A percentile compares a stretch with the other conserved stretches of the same genome.
Conservation (phyloP, 2,113 vertebrate genomes). For the Camelus bactrianus region DNA sequence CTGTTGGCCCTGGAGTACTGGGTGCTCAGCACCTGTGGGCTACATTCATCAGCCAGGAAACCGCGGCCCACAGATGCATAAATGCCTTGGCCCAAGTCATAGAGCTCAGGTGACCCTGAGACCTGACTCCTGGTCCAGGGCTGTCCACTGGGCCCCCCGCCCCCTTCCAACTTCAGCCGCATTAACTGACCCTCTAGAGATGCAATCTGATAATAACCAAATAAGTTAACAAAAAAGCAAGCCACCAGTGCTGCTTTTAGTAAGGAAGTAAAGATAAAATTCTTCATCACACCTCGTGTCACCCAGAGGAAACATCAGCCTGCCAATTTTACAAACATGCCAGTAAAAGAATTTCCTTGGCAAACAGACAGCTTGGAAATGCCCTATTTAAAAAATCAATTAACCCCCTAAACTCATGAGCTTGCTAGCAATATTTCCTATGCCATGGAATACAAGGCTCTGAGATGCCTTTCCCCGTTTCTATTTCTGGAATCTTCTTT, state of each 20-base stretch:
- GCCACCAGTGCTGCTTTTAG: background rate
- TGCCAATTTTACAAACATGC: slow-evolving; percentile 85
- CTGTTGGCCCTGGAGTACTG: background rate
- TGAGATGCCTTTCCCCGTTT: slow-evolving; percentile 88
- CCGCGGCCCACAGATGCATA: no score
- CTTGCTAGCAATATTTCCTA: slow-evolving; percentile 86
- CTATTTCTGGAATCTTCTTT: slow-evolving; percentile 96
- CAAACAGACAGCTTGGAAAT: slow-evolving; percentile 84
- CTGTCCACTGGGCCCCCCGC: rapidly evolving
- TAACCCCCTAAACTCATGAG: slow-evolving; percentile 84
- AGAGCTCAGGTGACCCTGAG: background rate
- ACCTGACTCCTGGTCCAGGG: no score
- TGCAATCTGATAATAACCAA: slow-evolving; percentile 66
- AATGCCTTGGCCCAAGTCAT: background rate
- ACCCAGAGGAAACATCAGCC: slow-evolving; percentile 83
- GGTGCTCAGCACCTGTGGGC: background rate
- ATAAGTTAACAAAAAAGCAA: slow-evolving; percentile 72
- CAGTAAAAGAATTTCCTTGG: slow-evolving; percentile 90
- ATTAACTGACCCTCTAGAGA: background rate
- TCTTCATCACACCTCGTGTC: slow-evolving; percentile 85
- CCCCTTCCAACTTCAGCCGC: background rate
- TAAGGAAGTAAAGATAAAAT: slow-evolving; percentile 83
- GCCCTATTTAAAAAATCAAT: slow-evolving; percentile 87
- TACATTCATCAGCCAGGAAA: background rate
- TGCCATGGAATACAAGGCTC: slow-evolving; percentile 91